Conservation (phyloP, 2,113 vertebrate genomes). For the Salvelinus sp. region DNA sequence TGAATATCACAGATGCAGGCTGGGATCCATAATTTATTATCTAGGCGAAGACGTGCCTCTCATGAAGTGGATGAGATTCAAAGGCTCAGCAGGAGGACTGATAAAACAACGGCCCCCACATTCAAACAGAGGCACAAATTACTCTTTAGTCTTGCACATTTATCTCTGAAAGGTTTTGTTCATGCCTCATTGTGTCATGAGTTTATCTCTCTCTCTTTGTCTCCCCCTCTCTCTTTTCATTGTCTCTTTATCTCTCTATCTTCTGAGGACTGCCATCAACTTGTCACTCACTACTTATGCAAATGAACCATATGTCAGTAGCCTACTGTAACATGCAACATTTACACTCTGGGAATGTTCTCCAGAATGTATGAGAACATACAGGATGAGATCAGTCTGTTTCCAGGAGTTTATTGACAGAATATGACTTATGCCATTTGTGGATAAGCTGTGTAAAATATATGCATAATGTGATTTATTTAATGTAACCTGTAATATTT, state of each 20-base stretch:
- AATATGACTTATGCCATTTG: neutral
- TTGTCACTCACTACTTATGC: too few species aligned
- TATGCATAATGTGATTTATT: constrained; percentile 30
- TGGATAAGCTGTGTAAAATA: too few species aligned
- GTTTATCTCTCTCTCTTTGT: too few species aligned
- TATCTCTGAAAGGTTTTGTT: too few species aligned
- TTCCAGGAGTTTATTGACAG: neutral
- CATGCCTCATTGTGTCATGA: too few species aligned
- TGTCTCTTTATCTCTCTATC: too few species aligned
- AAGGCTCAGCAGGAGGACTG: constrained; percentile 52
- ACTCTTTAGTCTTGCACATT: constrained; percentile 23
- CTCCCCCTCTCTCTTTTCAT: too few species aligned
- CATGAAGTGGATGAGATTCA: constrained; percentile 68
- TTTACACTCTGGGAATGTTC: neutral
- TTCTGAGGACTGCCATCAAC: too few species aligned
- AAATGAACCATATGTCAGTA: neutral
- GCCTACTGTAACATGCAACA: constrained; percentile 7
- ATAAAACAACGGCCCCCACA: constrained; percentile 48
- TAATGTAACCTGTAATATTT: neutral
- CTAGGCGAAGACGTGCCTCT: constrained; percentile 72
- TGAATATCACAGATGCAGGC: constrained; percentile 66
- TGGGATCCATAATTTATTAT: constrained; percentile 73
- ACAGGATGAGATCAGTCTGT: neutral
- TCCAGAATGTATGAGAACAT: neutral
- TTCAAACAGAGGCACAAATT: constrained; percentile 53